A percentile compares a stretch with the other conserved stretches of the same genome.
phyloP scores from a whole-genome alignment of 2,113 vertebrate species.

The Neogobius melanostomus region DNA sequence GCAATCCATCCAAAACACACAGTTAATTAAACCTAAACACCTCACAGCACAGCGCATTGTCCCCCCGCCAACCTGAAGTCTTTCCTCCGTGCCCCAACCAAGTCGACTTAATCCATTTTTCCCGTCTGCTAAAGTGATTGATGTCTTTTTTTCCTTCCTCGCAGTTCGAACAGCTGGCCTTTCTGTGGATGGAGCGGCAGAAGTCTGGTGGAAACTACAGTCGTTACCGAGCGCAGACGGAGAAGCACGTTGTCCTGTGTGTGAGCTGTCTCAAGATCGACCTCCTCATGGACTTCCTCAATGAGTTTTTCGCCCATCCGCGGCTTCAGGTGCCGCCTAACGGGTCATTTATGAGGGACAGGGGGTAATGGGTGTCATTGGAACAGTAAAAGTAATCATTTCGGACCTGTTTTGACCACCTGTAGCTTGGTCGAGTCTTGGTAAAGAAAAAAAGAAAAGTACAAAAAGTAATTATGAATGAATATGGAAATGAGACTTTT shows the following conservation, averaged over 20 bases:
- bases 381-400: no score
- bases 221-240: constrained; percentile 82
- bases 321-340: constrained; percentile 73
- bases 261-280: constrained; percentile 84
- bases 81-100: constrained; percentile 41
- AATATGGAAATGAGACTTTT: constrained; percentile 14
- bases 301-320: constrained; percentile 83
- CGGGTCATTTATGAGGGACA: no score
- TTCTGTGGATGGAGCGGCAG: constrained; percentile 84
- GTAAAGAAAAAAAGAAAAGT: no score
- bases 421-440: no score
- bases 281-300: constrained; percentile 85
- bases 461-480: no score
- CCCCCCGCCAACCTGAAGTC: constrained; percentile 11
- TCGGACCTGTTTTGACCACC: no score
- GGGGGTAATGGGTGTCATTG: no score
- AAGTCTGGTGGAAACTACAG: constrained; percentile 85
- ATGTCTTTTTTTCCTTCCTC: constrained; percentile 32
- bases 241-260: constrained; percentile 82
- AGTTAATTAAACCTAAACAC: constrained; percentile 34
- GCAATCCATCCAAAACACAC: constrained; percentile 19
- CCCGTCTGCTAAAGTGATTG: constrained; percentile 55
- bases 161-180: constrained; percentile 83
- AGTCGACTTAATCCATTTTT: constrained; percentile 61
- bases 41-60: neutral